phyloP scores from a whole-genome alignment of 2,113 vertebrate species.

The Misgurnus mizolepis region DNA sequence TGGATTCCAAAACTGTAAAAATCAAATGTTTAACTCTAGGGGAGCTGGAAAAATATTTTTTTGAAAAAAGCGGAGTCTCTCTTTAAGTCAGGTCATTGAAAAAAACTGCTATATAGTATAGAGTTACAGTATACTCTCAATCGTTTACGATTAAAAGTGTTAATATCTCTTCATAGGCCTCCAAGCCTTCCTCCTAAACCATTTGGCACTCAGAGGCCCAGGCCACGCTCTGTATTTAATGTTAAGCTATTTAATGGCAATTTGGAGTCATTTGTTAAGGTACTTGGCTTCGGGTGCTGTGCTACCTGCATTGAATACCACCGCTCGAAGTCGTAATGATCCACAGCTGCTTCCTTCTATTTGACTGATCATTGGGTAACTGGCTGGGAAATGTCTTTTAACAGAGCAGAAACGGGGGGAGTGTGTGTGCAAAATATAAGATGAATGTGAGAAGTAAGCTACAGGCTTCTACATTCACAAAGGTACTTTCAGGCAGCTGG shows the following conservation, averaged over 20 bases:
- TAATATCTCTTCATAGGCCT: constrained; percentile 81
- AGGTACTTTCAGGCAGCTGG: background rate
- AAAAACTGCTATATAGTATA: background rate
- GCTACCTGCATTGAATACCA: constrained; percentile 67
- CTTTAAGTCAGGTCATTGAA: background rate
- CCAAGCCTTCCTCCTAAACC: constrained; percentile 87
- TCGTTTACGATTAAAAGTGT: constrained; percentile 14
- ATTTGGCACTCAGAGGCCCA: constrained; percentile 87
- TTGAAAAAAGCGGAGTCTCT: background rate
- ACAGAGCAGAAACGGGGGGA: constrained; percentile 19
- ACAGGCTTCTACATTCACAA: constrained; percentile 8
- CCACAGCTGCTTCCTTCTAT: constrained; percentile 63
- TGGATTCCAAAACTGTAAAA: too few relatives aligned
- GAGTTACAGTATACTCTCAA: background rate
- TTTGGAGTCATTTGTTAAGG: constrained; percentile 95
- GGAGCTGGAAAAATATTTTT: too few relatives aligned
- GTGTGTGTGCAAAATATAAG: background rate
- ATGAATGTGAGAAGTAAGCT: background rate
- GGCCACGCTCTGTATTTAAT: constrained; percentile 89
- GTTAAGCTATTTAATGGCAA: constrained; percentile 97
- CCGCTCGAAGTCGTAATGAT: constrained; percentile 70
- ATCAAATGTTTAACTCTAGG: too few relatives aligned
- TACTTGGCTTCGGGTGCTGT: constrained; percentile 72
- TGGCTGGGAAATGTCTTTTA: constrained; percentile 29
- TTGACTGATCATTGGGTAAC: constrained; percentile 30